These are phyloP conservation scores for Piprites chloris DNA, from an alignment of 2,113 vertebrate genomes.

Conservation along the genomic window DNA sequence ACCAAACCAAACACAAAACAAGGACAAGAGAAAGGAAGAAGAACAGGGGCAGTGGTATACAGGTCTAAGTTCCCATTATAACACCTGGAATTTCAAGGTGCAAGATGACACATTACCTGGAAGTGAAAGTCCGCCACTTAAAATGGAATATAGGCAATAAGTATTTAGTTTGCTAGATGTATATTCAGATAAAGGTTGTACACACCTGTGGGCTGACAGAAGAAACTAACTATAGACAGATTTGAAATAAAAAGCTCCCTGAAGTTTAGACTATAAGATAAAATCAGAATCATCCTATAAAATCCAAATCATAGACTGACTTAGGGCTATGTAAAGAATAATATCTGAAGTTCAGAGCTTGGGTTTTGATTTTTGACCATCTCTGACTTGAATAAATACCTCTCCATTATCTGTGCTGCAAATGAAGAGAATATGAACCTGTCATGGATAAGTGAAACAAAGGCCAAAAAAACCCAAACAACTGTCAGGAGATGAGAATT, in stretches of 20 bases:
- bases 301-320: background rate
- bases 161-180: background rate
- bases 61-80: background rate
- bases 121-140: background rate
- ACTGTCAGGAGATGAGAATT: background rate
- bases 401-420: background rate
- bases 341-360: background rate
- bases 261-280: background rate
- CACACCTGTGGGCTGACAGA: background rate
- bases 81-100: background rate
- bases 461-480: background rate
- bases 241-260: fast-evolving
- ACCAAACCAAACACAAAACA: background rate
- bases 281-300: background rate
- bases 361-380: background rate
- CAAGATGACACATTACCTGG: background rate
- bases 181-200: background rate
- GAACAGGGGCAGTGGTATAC: background rate
- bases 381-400: background rate
- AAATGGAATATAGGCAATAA: background rate
- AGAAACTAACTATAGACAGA: background rate
- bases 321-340: background rate
- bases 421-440: background rate
- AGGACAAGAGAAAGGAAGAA: background rate
- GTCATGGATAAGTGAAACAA: background rate